phyloP scores from a whole-genome alignment of 2,797 vertebrate species.

The Otus scops region DNA sequence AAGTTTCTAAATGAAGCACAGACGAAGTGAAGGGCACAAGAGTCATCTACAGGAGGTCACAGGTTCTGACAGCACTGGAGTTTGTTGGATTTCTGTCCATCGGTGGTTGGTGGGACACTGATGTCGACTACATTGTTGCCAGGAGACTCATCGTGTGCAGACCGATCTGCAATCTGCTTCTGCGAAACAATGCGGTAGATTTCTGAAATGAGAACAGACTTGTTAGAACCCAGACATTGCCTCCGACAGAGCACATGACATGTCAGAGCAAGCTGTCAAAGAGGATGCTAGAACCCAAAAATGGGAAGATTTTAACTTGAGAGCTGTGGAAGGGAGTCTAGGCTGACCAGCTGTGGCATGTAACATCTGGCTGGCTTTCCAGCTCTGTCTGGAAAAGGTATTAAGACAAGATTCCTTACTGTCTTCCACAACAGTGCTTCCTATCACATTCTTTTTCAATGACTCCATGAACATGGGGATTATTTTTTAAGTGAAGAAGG shows the following conservation, averaged over 20 bases:
- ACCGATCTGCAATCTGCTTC: slow-evolving; percentile 95
- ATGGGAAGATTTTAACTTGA: background rate
- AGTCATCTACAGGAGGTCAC: slow-evolving; percentile 79
- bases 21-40: slow-evolving; percentile 49
- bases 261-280: rapidly evolving
- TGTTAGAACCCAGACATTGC: background rate
- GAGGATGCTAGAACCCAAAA: background rate
- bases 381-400: background rate
- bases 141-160: slow-evolving; percentile 93
- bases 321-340: background rate
- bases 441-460: background rate
- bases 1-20: slow-evolving; percentile 55
- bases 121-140: slow-evolving; percentile 98
- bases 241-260: rapidly evolving
- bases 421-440: background rate
- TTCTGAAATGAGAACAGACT: slow-evolving; percentile 73
- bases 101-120: slow-evolving; percentile 94
- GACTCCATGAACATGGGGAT: background rate
- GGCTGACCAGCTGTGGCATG: background rate
- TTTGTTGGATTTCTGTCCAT: slow-evolving; percentile 92
- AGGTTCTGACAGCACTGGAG: slow-evolving; percentile 98
- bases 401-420: background rate
- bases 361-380: background rate
- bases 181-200: slow-evolving; percentile 98
- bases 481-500: background rate